These are phyloP conservation scores for Ptilodon capucinus DNA, from an alignment of 2,888 invertebrate species.

Conservation along the genomic window DNA sequence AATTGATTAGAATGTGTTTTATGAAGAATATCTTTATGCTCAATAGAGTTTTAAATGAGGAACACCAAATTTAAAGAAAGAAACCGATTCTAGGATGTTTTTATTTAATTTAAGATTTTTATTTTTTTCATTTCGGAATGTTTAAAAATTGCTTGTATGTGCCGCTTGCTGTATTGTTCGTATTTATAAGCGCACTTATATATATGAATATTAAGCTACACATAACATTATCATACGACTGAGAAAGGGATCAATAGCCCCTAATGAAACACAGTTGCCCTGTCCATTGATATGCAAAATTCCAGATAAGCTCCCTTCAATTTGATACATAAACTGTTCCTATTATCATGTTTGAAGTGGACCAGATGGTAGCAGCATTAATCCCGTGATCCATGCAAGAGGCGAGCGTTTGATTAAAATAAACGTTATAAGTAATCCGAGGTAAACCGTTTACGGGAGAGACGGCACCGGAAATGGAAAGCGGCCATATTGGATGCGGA, in stretches of 20 bases:
- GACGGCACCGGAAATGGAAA: slow-evolving; percentile 75
- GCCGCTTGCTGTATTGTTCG: no score
- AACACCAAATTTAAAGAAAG: no score
- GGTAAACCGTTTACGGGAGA: slow-evolving; percentile 67
- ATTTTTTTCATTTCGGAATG: no score
- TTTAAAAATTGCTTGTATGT: no score
- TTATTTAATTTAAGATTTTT: no score
- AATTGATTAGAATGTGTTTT: no score
- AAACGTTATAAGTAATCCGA: slow-evolving; percentile 67
- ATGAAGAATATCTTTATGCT: no score
- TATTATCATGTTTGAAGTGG: slow-evolving; percentile 17
- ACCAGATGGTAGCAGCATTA: slow-evolving; percentile 28
- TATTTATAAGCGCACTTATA: no score
- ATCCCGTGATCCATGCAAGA: slow-evolving; percentile 34
- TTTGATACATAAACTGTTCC: slow-evolving; percentile 10
- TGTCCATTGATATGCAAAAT: slow-evolving; percentile 7
- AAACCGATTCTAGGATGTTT: no score
- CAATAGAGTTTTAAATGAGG: no score
- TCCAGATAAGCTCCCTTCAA: slow-evolving; percentile 20
- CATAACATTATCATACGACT: background rate
- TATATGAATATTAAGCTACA: no score
- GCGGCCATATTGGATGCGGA: slow-evolving; percentile 78
- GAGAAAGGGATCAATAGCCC: background rate
- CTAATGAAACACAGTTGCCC: background rate
- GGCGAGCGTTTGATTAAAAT: slow-evolving; percentile 58